These are phyloP conservation scores for Diarsia brunnea DNA, from an alignment of 2,888 invertebrate species.

Conservation along the genomic window DNA sequence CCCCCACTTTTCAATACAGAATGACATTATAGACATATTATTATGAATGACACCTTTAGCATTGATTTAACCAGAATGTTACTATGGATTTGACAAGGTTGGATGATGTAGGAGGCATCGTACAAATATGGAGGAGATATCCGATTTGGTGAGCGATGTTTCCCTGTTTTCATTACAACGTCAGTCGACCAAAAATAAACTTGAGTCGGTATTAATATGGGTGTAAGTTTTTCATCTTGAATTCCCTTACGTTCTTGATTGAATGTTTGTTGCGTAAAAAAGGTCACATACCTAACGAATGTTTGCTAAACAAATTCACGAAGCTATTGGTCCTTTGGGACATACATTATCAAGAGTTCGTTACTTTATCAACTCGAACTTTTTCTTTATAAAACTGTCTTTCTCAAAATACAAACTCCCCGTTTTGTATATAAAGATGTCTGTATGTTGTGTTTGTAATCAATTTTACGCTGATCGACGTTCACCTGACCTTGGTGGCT, in stretches of 20 bases:
- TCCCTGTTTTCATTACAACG: too few relatives aligned
- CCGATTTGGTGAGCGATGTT: too few relatives aligned
- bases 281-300: not conserved
- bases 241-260: not conserved
- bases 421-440: not conserved
- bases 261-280: not conserved
- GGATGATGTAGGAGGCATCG: too few relatives aligned
- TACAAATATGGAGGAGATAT: too few relatives aligned
- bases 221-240: not conserved
- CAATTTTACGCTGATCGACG: not conserved
- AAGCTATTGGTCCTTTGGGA: not conserved
- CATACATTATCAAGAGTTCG: not conserved
- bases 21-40: too few relatives aligned
- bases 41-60: too few relatives aligned
- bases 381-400: not conserved
- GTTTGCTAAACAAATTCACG: not conserved
- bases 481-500: conserved; percentile 3
- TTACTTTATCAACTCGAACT: not conserved
- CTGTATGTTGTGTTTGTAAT: not conserved
- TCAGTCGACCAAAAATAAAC: too few relatives aligned
- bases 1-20: too few relatives aligned
- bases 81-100: too few relatives aligned
- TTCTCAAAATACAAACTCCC: not conserved
- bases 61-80: too few relatives aligned
- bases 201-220: too few relatives aligned